These are phyloP conservation scores for Diplazon laetatorius DNA, from an alignment of 2,888 invertebrate genomes.

Conservation along the genomic window DNA sequence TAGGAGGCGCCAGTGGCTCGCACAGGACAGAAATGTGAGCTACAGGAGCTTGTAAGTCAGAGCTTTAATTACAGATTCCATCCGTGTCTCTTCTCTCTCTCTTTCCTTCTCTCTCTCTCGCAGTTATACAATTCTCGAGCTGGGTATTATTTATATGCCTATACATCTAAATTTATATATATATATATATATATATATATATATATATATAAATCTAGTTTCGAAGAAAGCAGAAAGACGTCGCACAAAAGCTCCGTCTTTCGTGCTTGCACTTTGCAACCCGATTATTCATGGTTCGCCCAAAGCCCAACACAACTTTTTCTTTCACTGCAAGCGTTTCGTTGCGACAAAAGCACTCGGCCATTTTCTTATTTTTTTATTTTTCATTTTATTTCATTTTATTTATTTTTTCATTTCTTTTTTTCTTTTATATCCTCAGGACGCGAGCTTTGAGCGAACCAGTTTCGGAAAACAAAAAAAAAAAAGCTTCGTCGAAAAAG, in stretches of 20 bases:
- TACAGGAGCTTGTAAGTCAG: conserved; percentile 35
- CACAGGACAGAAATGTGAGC: conserved; percentile 28
- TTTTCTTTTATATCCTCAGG: too few species aligned
- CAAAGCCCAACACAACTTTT: conserved; percentile 47
- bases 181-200: conserved; percentile 22
- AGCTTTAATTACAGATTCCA: conserved; percentile 64
- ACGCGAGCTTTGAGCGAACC: not conserved
- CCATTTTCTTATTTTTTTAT: conserved; percentile 10
- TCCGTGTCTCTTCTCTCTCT: conserved; percentile 53
- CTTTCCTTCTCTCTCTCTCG: too few species aligned
- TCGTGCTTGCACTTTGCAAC: conserved; percentile 52
- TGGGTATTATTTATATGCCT: conserved; percentile 12
- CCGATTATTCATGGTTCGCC: conserved; percentile 57
- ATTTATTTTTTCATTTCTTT: not conserved
- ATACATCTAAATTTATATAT: conserved; percentile 16
- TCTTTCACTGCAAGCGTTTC: conserved; percentile 35
- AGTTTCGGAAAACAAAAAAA: not conserved
- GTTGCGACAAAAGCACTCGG: conserved; percentile 23
- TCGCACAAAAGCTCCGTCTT: conserved; percentile 43
- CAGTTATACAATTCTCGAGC: conserved; percentile 16
- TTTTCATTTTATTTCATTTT: not conserved
- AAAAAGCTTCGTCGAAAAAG: conserved; percentile 24
- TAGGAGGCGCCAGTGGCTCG: conserved; percentile 22
- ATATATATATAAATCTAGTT: conserved; percentile 29
- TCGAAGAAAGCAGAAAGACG: conserved; percentile 40